Evolutionary conservation across 1,140 invertebrate species (phyloP), one percentile per base, ranked within the genome.

Genomic region (Atta colombica): DNA sequence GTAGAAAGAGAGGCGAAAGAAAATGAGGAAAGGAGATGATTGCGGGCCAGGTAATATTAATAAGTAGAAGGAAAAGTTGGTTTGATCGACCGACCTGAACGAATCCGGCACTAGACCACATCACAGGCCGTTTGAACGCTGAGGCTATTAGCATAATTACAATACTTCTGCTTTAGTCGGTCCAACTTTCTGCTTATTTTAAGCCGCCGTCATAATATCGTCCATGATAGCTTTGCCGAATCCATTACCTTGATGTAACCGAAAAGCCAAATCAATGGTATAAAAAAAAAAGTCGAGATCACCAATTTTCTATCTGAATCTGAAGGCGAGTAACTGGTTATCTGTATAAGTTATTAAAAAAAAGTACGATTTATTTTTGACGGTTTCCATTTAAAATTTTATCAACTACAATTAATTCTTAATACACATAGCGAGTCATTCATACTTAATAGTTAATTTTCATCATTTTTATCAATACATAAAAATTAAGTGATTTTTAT

Each of bases 71-170:
- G 90, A 87, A 90, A 92, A 91, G 58, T 92, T 90, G 86, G 89
- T 89, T 94, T 95, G 95, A 95, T 95, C 94, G 94, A 93, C 91
- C 92, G 91, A 92, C 88, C 92, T 88, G 88, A 91, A 91, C 91
- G 91, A 88, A 92, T 92, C 93, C 91, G 89, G 91, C 90, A 91
- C 91, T 93, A 93, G 90, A 95, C 94, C 94, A 94, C 94, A 95
- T 95, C 94, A 94, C 90, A 95, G 94, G 77, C 92, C 88, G 91
- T 92, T 90, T 91, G 90, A 91, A 90, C 91, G 88, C 92, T 93
- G 92, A 93, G 93, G 95, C 95, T 95, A 94, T 95, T 95, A 95
- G 95, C 94, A 95, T 95, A 95, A 95, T 95, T 95, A 95, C 94
- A 95, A 95, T 95, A 95, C 94, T 94, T 95, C 92, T 90, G 89